Evolutionary conservation across 2,888 invertebrate genomes (phyloP).

Genomic region (Meliscaeva auricollis): DNA sequence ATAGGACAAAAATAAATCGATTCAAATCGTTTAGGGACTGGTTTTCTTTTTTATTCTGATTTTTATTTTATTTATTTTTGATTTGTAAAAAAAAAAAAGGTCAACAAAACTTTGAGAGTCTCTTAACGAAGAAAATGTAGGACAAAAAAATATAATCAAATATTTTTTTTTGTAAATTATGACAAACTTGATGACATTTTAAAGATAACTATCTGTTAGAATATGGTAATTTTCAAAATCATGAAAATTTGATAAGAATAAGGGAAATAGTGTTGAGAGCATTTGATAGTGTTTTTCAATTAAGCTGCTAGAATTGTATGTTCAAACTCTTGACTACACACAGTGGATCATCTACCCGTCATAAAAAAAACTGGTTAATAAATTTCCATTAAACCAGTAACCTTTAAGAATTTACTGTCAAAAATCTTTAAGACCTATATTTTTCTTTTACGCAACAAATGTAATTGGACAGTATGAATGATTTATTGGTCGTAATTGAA

Average conservation of each 20-base stretch:
- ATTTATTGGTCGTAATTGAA: neutral
- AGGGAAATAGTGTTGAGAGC: too few species aligned
- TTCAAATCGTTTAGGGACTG: slow-evolving; percentile 42
- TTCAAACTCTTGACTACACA: too few species aligned
- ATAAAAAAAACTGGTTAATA: too few species aligned
- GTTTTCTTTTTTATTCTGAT: slow-evolving; percentile 18
- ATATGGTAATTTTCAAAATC: neutral
- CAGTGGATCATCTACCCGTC: neutral
- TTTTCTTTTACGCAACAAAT: neutral
- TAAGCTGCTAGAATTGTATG: too few species aligned
- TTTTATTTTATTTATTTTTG: neutral
- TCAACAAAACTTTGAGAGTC: slow-evolving; percentile 23
- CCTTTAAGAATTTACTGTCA: too few species aligned
- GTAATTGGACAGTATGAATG: neutral
- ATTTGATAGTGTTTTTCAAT: too few species aligned
- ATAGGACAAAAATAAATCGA: slow-evolving; percentile 58
- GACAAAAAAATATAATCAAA: neutral
- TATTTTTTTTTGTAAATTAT: slow-evolving; percentile 20
- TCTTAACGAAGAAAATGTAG: slow-evolving; percentile 1
- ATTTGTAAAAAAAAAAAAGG: slow-evolving; percentile 2
- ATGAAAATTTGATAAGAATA: too few species aligned
- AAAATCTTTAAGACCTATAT: too few species aligned
- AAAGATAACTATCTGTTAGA: neutral
- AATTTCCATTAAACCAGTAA: too few species aligned
- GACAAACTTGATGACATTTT: slow-evolving; percentile 7